Evolutionary conservation across 2,797 vertebrate species (phyloP), one percentile per base, ranked within the genome.

Genomic region (Serranus cabrilla): DNA sequence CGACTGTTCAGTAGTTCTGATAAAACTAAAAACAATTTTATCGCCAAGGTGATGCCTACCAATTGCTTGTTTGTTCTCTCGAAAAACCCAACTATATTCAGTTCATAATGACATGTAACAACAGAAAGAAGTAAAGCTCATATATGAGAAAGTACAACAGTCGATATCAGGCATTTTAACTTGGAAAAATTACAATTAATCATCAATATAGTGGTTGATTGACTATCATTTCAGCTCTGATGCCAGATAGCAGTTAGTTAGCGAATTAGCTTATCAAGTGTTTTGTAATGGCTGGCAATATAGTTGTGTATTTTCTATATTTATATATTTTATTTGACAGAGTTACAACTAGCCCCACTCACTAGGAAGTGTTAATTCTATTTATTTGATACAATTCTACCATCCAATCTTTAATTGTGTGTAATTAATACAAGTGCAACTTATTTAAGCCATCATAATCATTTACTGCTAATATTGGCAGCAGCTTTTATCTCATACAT

Each of bases 401-500:
- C 34, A 13, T 39, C 25, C 21, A 46, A 1, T 39, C 9, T 1
- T 4, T 66, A 16, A 31, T 18, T 20, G 20, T 49, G n/a, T 47
- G 25, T 50, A 34, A 27, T 3, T 52, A n/a, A 52, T 54, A 52
- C 7, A 6, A 39, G 23, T 31, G 40, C 18, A n/a, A 23, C 54
- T 63, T 61, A 17, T 69, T 57, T 52, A 42, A 63, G 11, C 37
- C 31, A 2, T 58, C 71, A 14, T 56, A 42, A 71, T 59, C 71
- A 21, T 73, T 70, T 31, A 13, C 20, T 60, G 57, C 20, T 54
- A 6, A 59, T 66, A 74, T 56, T 54, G 40, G 67, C 55, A 59
- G 13, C 23, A 60, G 57, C 58, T 21, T n/a, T 62, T n/a, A 39
- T 65, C 17, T 70, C 37, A 43, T 57, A 52, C 59, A 61, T 65